Base-by-base conservation (phyloP, 2,888 invertebrate species). In the Parnassius orleans region DNA sequence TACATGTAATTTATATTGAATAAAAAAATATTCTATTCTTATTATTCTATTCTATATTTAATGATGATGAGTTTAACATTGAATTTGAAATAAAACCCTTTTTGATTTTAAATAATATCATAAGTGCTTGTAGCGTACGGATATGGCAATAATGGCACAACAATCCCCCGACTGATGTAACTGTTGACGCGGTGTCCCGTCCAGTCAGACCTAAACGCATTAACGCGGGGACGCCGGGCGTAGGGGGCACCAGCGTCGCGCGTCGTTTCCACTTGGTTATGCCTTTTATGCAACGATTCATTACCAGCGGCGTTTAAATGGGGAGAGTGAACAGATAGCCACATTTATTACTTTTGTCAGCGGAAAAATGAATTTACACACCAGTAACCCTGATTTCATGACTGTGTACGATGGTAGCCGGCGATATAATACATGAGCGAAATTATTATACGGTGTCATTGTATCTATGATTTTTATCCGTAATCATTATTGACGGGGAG, bases 341-440 rank as follows among this genome's bases (percentile, higher is more conserved):
- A 80, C 87, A 84, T 89, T 90, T 90, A 90, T 90, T 87, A 84
- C 90, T 90, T 87, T 90, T 90, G 90, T 90, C 90, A 89, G 90
- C 90, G 85, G 86, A 89, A 90, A 90, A 90, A 88, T 89, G 87
- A 87, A 86, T 88, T 87, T 79, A 81, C 85, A 80, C 86, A 75
- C 75, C 82, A 74, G 67, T 72, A 68, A 71, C 69, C 68, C 69
- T 72, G 69, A 71, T 70, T 70, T 73, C 50, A 50, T 53, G 57
- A 62, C 52, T 5, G 48, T 61, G 46, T 55, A 51, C 44, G 14
- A 10, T 19, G 51, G 51, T 19, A 48, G 24, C 44, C n/a, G 55
- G 10, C 43, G 55, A 48, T 9, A n/a, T 41, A 11, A 53, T 53
- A 14, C 48, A 48, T 48, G 46, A 46, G 11, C 10, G 11, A 46